A percentile compares a stretch with the other conserved stretches of the same genome.
These are phyloP conservation scores for Cliona cf. orientalis DNA, from an alignment of 37 sponge, comb jelly and placozoan genomes.

Conservation along the genomic window DNA sequence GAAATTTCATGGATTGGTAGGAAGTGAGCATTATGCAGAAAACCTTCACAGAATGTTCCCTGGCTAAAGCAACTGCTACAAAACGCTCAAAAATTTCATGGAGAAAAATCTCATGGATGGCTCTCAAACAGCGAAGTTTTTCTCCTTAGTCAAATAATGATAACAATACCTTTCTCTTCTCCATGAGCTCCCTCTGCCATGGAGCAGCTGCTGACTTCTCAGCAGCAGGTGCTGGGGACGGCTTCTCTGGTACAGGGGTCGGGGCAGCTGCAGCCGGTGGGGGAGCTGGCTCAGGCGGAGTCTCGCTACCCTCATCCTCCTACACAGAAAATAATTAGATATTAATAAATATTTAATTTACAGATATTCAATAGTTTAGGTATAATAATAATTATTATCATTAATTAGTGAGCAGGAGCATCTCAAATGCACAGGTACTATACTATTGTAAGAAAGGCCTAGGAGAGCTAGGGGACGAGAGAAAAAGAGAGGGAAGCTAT, in stretches of 20 bases:
- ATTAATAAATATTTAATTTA: not conserved
- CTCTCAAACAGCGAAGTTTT: too few species aligned
- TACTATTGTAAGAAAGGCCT: not conserved
- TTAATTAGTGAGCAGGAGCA: not conserved
- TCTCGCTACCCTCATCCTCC: not conserved
- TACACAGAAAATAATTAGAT: not conserved
- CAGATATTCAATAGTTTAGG: not conserved
- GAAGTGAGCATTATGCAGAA: too few species aligned
- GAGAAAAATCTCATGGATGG: too few species aligned
- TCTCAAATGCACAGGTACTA: not conserved
- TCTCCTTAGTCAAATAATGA: too few species aligned
- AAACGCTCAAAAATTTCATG: too few species aligned
- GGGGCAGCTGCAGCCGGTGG: not conserved
- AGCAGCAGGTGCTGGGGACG: not conserved
- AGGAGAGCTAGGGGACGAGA: too few species aligned
- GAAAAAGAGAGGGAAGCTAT: too few species aligned
- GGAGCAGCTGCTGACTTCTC: not conserved
- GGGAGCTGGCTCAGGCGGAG: not conserved
- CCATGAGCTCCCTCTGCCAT: conserved; percentile 25
- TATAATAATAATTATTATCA: not conserved
- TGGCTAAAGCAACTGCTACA: too few species aligned
- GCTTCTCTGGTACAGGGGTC: not conserved
- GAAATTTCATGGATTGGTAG: too few species aligned
- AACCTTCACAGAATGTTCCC: too few species aligned
- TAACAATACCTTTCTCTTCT: too few species aligned